Evolutionary conservation across 2,888 invertebrate species (phyloP).

Genomic region (Sthenelais limicola): DNA sequence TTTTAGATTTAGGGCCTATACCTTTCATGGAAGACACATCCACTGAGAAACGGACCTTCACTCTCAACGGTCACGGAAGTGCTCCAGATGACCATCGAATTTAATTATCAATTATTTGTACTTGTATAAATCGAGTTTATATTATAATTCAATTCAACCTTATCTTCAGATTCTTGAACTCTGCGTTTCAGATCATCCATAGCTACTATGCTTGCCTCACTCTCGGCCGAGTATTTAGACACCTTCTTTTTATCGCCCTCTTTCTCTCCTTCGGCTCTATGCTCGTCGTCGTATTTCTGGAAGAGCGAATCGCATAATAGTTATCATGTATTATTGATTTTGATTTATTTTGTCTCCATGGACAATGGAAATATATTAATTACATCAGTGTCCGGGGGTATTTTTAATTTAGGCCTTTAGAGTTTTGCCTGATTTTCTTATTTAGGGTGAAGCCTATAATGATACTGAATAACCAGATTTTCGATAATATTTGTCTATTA

Average conservation of each 20-base stretch:
- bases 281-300: slow-evolving; percentile 49
- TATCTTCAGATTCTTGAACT: slow-evolving; percentile 54
- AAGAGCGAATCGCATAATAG: not conserved
- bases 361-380: not conserved
- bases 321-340: not conserved
- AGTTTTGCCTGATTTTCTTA: not conserved
- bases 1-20: too few species aligned
- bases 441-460: not conserved
- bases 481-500: too few species aligned
- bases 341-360: not conserved
- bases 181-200: slow-evolving; percentile 61
- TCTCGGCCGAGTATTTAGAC: slow-evolving; percentile 62
- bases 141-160: too few species aligned
- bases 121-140: too few species aligned
- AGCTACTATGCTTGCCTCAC: slow-evolving; percentile 55
- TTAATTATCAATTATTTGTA: too few species aligned
- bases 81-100: too few species aligned
- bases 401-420: too few species aligned
- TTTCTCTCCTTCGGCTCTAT: slow-evolving; percentile 53
- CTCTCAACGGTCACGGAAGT: too few species aligned
- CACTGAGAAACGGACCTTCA: too few species aligned
- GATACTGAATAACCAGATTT: not conserved
- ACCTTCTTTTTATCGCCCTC: slow-evolving; percentile 60
- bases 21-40: too few species aligned
- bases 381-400: too few species aligned